Base-by-base conservation (phyloP, 2,797 vertebrate species). In the Hemibagrus guttatus region DNA sequence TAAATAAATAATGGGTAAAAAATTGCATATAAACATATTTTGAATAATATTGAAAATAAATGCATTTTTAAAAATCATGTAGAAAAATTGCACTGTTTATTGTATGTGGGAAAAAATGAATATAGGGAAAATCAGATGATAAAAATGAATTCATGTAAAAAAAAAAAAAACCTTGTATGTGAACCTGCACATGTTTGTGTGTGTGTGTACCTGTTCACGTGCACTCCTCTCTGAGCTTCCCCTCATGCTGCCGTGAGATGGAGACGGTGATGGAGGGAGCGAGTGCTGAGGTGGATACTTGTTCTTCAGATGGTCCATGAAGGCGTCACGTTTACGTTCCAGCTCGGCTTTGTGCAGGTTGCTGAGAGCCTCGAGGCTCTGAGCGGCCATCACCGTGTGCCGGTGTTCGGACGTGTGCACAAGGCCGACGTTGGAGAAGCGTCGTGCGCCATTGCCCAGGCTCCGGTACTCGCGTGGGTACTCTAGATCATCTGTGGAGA, bases 271-370 rank as follows among this genome's bases (percentile, higher is more conserved):
- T 21, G 92, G 97, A 9, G 98, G 97, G 11, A 91, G 88, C 0
- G 90, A 91, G 54, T 96, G 97, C 93, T 98, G 98, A 0, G 97
- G 97, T 0, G 97, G 98, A 92, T 99, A 99, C 92, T 99, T 99
- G 96, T 95, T 99, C 96, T 99, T 99, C 91, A 99, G 96, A 92
- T 99, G 98, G 90, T 99, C 98, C 97, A 99, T 98, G 94, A 99
- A 99, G 88, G 97, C 97, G 0, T 99, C 98, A 83, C 98, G 90
- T 92, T 99, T 99, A 87, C 98, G 97, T 31, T 99, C 98, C 94
- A 98, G 97, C 91, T 99, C 98, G 0, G 94, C 97, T 93, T 99
- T 99, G 95, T 99, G 98, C 90, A 99, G 96, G 91, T 97, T 97
- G 69, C 97, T 98, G 85, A 99, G 96, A 21, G 98, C 97, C 95